These are phyloP conservation scores for Chionodraco myersi DNA, from an alignment of 2,113 vertebrate species.

Conservation along the genomic window DNA sequence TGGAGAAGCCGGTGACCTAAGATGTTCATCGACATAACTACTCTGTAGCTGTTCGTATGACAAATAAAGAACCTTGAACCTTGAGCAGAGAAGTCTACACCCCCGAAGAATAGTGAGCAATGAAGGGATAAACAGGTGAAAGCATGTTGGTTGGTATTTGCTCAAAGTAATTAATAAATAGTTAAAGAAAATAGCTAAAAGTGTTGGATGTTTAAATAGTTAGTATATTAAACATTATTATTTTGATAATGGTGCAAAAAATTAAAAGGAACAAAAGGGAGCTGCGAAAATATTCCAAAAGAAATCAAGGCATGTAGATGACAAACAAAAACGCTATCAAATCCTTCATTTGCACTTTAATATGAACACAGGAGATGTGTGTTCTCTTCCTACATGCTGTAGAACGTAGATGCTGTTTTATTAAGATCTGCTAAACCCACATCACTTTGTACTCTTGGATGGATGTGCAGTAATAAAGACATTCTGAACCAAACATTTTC, in stretches of 20 bases:
- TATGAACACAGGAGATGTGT: background rate
- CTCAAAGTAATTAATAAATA: background rate
- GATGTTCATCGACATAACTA: too few relatives aligned
- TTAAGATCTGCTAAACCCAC: slow-evolving; percentile 49
- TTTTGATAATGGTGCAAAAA: slow-evolving; percentile 12
- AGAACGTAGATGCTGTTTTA: slow-evolving; percentile 19
- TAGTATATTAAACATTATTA: too few relatives aligned
- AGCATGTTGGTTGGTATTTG: too few relatives aligned
- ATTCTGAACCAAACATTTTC: slow-evolving; percentile 53
- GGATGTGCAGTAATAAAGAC: slow-evolving; percentile 49
- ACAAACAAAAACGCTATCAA: slow-evolving; percentile 39
- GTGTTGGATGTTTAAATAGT: too few relatives aligned
- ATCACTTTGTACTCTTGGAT: slow-evolving; percentile 41
- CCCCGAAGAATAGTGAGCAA: too few relatives aligned
- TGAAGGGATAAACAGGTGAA: too few relatives aligned
- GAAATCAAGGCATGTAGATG: slow-evolving; percentile 15
- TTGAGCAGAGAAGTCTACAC: too few relatives aligned
- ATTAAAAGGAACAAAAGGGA: slow-evolving; percentile 48
- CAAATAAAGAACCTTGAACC: too few relatives aligned
- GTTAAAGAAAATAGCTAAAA: too few relatives aligned
- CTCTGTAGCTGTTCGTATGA: too few relatives aligned
- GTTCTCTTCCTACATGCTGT: slow-evolving; percentile 20
- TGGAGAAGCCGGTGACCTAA: too few relatives aligned
- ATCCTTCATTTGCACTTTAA: slow-evolving; percentile 6
- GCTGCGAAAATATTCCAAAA: slow-evolving; percentile 36